Conservation (phyloP, 2,113 vertebrate species). For the Sylvietta virens region DNA sequence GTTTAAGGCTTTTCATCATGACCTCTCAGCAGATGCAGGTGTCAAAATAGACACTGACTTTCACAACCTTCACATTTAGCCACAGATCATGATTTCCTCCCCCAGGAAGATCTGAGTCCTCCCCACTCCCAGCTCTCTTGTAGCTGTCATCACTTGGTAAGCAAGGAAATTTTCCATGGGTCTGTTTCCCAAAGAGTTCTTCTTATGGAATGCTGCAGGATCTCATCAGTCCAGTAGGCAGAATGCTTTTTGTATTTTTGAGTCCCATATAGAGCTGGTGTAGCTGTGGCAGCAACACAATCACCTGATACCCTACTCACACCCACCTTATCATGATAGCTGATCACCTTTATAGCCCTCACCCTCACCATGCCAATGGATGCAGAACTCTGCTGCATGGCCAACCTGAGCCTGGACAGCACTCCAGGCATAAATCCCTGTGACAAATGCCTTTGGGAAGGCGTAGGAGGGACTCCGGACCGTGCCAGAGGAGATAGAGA, state of each 20-base stretch:
- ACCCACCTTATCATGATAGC: accelerated
- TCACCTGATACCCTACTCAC: background rate
- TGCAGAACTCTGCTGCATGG: background rate
- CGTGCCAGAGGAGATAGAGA: background rate
- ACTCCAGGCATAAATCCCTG: background rate
- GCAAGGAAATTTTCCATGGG: background rate
- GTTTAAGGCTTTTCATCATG: background rate
- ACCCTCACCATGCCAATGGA: background rate
- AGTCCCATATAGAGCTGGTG: background rate
- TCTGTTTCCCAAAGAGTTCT: background rate
- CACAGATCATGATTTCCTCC: background rate
- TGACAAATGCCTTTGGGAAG: background rate
- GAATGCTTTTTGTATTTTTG: background rate
- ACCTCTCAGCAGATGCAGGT: background rate
- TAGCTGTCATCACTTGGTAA: background rate
- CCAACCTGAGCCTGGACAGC: background rate
- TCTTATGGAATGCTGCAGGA: background rate
- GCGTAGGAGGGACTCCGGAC: background rate
- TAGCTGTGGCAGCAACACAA: background rate
- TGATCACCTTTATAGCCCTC: background rate
- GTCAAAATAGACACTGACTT: background rate
- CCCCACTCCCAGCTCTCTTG: background rate
- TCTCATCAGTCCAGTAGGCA: background rate
- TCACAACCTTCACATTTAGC: background rate
- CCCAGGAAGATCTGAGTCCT: background rate